These are phyloP conservation scores for Pterocles burchelli DNA, from an alignment of 2,113 vertebrate species.

Conservation along the genomic window DNA sequence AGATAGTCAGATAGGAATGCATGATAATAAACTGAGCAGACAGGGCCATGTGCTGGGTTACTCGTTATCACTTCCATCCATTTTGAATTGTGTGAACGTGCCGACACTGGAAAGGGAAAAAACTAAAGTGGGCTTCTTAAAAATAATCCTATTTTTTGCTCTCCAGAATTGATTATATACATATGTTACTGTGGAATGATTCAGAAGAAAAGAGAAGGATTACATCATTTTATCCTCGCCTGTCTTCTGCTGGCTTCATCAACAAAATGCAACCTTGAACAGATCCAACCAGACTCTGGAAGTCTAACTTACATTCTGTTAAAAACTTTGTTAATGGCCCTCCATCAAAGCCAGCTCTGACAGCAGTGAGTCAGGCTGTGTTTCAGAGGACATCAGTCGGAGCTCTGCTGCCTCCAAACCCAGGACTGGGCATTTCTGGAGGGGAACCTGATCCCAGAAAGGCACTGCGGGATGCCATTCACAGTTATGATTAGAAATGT, in stretches of 20 bases:
- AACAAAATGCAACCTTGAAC: not conserved
- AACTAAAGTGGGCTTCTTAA: not conserved
- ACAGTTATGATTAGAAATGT: conserved; percentile 68
- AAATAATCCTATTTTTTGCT: not conserved
- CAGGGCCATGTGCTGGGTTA: conserved; percentile 6
- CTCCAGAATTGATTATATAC: not conserved
- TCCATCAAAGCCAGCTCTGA: not conserved
- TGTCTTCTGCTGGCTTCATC: not conserved
- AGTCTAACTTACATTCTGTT: not conserved
- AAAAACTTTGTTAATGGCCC: not conserved
- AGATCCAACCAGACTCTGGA: not conserved
- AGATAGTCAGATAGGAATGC: conserved; percentile 55
- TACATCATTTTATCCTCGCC: not conserved
- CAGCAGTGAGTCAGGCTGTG: not conserved
- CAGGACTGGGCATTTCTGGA: not conserved
- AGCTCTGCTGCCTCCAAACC: not conserved
- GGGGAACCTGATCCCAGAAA: conserved; percentile 48
- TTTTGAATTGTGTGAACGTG: not conserved
- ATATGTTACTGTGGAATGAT: not conserved
- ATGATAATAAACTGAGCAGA: conserved; percentile 14
- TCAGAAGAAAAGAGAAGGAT: not conserved
- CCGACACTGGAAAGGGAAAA: not conserved
- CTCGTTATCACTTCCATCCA: not conserved
- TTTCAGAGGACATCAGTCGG: not conserved
- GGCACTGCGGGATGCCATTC: conserved; percentile 36